These are phyloP conservation scores for Propithecus coquereli DNA, from an alignment of 2,113 vertebrate genomes.

Conservation along the genomic window DNA sequence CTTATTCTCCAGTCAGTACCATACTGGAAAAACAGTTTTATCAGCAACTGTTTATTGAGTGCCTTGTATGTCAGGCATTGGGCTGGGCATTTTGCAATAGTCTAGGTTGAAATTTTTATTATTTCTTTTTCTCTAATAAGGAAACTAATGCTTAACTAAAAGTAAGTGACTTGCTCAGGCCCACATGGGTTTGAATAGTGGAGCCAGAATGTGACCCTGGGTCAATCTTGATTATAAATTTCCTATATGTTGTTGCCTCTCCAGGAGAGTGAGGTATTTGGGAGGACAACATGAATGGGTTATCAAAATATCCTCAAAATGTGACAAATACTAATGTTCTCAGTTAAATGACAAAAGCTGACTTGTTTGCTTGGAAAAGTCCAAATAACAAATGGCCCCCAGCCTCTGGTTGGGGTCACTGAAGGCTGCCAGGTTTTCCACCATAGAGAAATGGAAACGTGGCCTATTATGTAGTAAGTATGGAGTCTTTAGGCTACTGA, in stretches of 20 bases:
- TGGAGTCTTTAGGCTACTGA: background rate
- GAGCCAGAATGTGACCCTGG: background rate
- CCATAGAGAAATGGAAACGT: background rate
- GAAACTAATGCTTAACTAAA: background rate
- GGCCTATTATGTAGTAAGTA: no score
- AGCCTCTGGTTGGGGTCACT: background rate
- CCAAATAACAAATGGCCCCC: background rate
- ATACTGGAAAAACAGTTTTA: background rate
- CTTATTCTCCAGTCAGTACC: background rate
- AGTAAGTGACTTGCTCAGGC: background rate
- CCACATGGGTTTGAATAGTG: background rate
- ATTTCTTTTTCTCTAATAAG: background rate
- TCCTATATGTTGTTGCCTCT: background rate
- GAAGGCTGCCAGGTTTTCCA: background rate
- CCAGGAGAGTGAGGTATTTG: background rate
- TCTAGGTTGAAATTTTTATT: background rate
- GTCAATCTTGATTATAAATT: background rate
- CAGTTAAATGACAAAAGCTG: background rate
- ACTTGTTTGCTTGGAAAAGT: background rate
- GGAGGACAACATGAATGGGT: background rate
- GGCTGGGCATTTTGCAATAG: background rate
- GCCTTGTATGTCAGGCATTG: background rate
- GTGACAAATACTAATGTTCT: background rate
- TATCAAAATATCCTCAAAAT: background rate
- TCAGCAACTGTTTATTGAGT: background rate